Conservation (phyloP, 2,888 invertebrate genomes). For the Stenchaetothrips biformis region DNA sequence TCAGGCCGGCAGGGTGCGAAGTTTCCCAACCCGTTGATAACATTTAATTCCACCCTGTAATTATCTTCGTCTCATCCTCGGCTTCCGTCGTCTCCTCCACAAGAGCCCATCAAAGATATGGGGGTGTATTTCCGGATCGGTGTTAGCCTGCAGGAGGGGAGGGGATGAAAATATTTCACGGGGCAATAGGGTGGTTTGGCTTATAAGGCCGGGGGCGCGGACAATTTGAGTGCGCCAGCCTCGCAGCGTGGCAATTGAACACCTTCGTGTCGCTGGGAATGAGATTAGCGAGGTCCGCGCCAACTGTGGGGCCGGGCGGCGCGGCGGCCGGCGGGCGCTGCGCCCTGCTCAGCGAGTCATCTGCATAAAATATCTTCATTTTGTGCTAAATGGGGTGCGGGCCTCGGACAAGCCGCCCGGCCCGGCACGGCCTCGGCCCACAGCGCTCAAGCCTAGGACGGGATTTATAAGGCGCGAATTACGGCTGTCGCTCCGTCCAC, state of each 20-base stretch:
- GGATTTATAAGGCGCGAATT: background rate
- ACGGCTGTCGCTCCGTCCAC: background rate
- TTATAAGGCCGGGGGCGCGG: too few relatives aligned
- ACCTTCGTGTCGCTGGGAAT: constrained; percentile 6
- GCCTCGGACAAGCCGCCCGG: background rate
- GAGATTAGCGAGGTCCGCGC: background rate
- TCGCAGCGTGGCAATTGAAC: background rate
- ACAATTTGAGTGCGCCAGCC: background rate
- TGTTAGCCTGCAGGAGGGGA: constrained; percentile 22
- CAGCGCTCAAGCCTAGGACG: background rate
- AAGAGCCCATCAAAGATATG: constrained; percentile 29
- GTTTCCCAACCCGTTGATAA: background rate
- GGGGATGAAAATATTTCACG: constrained; percentile 21
- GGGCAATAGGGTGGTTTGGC: background rate
- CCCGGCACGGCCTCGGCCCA: background rate
- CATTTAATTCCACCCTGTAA: background rate
- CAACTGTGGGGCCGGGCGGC: background rate
- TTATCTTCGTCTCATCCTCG: too few relatives aligned
- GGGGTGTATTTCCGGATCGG: constrained; percentile 32
- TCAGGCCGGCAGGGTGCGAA: background rate
- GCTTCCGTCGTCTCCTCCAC: constrained; percentile 18
- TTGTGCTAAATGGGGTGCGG: background rate
- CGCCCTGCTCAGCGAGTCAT: background rate
- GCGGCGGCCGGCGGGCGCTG: background rate
- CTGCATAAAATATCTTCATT: constrained; percentile 24